Evolutionary conservation across 2,888 invertebrate genomes (phyloP).

Genomic region (Cryptocheilus praepositus): DNA sequence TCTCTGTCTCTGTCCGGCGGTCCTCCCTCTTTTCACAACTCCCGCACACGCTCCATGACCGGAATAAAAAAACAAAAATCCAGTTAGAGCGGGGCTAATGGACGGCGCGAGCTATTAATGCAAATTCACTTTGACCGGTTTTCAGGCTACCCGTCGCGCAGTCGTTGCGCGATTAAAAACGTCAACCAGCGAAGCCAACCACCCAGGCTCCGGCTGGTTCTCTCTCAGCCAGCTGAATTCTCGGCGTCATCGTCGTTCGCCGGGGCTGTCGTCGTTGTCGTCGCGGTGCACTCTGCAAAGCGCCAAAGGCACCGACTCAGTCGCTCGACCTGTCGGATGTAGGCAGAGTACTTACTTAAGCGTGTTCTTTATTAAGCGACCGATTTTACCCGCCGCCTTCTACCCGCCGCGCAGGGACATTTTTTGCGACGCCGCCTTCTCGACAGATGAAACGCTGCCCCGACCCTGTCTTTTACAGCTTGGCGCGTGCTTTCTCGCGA

Average conservation of each 20-base stretch:
- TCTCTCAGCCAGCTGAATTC: no score
- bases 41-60: constrained; percentile 13
- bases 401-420: no score
- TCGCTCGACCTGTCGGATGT: no score
- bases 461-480: constrained; percentile 4
- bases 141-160: constrained; percentile 28
- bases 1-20: neutral
- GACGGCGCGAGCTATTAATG: constrained; percentile 60
- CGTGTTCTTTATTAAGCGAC: no score
- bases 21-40: neutral
- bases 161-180: constrained; percentile 47
- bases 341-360: no score
- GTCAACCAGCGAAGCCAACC: constrained; percentile 28
- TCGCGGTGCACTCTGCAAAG: neutral
- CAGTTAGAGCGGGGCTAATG: constrained; percentile 58
- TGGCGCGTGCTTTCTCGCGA: neutral
- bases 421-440: no score
- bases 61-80: constrained; percentile 62
- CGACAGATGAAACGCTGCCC: no score
- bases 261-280: neutral
- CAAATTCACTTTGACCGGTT: constrained; percentile 65
- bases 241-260: constrained; percentile 12
- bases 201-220: neutral
- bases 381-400: no score
- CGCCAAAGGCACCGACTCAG: no score